A percentile compares a stretch with the other conserved stretches of the same genome.
These are phyloP conservation scores for Lasioglossum leucozonium DNA, from an alignment of 2,888 invertebrate genomes.

Conservation along the genomic window DNA sequence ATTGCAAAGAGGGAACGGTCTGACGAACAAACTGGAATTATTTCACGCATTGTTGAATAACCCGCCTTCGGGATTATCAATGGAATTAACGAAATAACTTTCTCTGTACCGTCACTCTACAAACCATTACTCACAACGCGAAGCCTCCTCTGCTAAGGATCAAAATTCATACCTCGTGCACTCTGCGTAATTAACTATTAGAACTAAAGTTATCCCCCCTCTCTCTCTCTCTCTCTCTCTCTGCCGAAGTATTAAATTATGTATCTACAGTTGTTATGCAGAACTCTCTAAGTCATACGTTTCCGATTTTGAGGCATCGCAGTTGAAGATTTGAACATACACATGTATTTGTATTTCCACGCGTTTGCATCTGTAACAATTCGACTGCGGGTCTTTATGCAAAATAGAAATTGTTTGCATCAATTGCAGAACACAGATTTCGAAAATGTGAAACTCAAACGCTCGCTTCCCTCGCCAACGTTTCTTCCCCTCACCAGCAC, in stretches of 20 bases:
- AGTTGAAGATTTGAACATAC: background rate
- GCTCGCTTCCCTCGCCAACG: too few relatives aligned
- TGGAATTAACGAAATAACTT: background rate
- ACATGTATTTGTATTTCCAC: background rate
- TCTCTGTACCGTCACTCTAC: background rate
- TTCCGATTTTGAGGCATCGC: background rate
- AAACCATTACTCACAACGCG: background rate
- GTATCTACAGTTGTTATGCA: background rate
- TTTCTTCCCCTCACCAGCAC: too few relatives aligned
- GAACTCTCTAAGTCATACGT: background rate
- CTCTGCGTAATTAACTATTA: background rate
- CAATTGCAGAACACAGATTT: background rate
- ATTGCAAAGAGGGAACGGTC: background rate
- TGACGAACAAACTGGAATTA: background rate
- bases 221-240: background rate
- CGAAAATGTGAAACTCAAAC: too few relatives aligned
- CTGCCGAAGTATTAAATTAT: background rate
- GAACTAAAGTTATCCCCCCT: background rate
- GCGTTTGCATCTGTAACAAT: background rate
- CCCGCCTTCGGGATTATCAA: background rate
- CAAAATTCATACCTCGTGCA: background rate
- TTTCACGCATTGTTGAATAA: background rate
- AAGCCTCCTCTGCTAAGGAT: background rate
- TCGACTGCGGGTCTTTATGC: too few relatives aligned
- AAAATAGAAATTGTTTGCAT: too few relatives aligned